Evolutionary conservation across 2,113 vertebrate species (phyloP).

Genomic region (Vicugna pacos): DNA sequence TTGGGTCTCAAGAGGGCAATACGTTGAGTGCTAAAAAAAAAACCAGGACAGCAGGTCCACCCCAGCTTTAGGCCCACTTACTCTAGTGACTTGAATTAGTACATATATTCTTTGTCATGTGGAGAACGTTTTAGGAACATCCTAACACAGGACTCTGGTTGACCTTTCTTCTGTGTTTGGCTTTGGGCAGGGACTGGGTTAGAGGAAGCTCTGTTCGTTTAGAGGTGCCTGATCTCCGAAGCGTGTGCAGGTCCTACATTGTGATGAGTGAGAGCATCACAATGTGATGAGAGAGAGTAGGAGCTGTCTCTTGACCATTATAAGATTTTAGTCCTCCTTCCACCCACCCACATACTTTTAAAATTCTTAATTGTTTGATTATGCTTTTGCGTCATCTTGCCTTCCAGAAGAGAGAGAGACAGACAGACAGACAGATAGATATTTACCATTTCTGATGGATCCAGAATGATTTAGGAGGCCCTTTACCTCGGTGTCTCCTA

Average conservation of each 20-base stretch:
- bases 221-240: neutral
- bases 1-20: neutral
- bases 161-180: neutral
- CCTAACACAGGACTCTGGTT: neutral
- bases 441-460: neutral
- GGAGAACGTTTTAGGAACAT: neutral
- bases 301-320: neutral
- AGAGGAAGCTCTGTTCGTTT: neutral
- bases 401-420: neutral
- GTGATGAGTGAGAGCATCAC: no score
- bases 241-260: neutral
- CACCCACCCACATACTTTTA: neutral
- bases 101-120: neutral
- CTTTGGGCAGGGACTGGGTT: neutral
- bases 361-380: neutral
- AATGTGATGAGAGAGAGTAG: no score
- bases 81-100: neutral
- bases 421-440: neutral
- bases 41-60: neutral
- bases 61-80: neutral
- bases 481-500: neutral
- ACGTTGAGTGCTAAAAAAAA: neutral
- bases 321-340: neutral
- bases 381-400: no score
- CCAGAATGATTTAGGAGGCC: neutral